Evolutionary conservation across 2,888 invertebrate species (phyloP), one percentile per base, ranked within the genome.

Genomic region (Cephus spinipes): DNA sequence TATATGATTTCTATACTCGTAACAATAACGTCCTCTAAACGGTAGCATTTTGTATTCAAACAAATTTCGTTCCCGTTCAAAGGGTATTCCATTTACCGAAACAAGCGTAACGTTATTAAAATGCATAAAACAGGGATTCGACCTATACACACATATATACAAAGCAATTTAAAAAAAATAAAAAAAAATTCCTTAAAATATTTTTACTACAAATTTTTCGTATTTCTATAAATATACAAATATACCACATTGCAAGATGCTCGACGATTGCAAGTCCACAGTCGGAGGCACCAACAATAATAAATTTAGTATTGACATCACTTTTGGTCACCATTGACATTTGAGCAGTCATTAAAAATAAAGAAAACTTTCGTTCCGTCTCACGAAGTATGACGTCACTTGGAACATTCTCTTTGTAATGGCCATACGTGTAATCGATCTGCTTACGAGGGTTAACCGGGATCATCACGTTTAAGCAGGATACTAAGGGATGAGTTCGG

Each of bases 61-160:
- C 35, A 93, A 92, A 0, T 92, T 92, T 0, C 92, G 91, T 31
- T 89, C 89, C 12, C 91, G 85, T 76, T 92, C 92, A 40, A 93
- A 93, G 0, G 94, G 94, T 73, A 95, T 85, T 0, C 96, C 96
- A 85, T 95, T 93, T 3, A 94, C 93, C 0, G 95, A 95, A 3
- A 97, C 93, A 73, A 97, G 88, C 0, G 95, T 95, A 31, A 97
- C 88, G 87, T 96, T 96, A 77, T 94, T 94, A 89, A 95, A 96
- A 0, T 93, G 93, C 68, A 94, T 88, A 86, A 94, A 92, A 33
- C 91, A 87, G 0, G 92, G 90, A 3, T 92, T 87, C 23, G 92
- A 92, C 1, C 93, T 93, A 83, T 11, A 89, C 31, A 35, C 23
- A 11, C 4, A 6, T 40, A 40, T 40, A 40, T 6, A 15, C 1